A percentile compares a stretch with the other conserved stretches of the same genome.
Evolutionary conservation across 1,140 invertebrate species (phyloP).

Genomic region (Neomicropteryx cornuta): DNA sequence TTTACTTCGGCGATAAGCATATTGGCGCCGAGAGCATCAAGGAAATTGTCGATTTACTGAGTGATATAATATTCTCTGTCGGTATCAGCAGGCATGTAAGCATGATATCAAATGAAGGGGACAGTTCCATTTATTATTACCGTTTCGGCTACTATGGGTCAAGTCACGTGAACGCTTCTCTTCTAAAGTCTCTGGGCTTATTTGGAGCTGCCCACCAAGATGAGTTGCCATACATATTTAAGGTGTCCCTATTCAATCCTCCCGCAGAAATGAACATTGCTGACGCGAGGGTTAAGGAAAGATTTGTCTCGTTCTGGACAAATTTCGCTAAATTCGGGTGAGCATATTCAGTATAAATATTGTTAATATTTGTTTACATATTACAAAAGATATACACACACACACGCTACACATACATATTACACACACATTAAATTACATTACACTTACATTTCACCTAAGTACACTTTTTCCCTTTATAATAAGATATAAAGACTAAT

Average conservation of each 20-base stretch:
- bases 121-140: constrained; percentile 32
- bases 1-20: constrained; percentile 27
- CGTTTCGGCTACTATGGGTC: constrained; percentile 34
- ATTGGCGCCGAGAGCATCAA: constrained; percentile 17
- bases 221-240: constrained; percentile 36
- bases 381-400: too few relatives aligned
- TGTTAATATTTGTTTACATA: background rate
- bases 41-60: constrained; percentile 25
- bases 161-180: constrained; percentile 23
- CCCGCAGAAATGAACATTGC: constrained; percentile 20
- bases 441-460: too few relatives aligned
- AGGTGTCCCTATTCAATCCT: constrained; percentile 17
- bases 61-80: constrained; percentile 25
- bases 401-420: too few relatives aligned
- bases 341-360: constrained; percentile 11
- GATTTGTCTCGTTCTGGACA: constrained; percentile 38
- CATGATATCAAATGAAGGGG: constrained; percentile 24
- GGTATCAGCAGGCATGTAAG: constrained; percentile 26
- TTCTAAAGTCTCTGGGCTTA: constrained; percentile 13
- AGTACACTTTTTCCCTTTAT: too few relatives aligned
- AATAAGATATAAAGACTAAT: too few relatives aligned
- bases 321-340: constrained; percentile 42
- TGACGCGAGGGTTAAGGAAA: constrained; percentile 26
- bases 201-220: constrained; percentile 27
- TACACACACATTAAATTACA: too few relatives aligned